Base-by-base conservation (phyloP, 2,888 invertebrate species). In the Mythimna vitellina region DNA sequence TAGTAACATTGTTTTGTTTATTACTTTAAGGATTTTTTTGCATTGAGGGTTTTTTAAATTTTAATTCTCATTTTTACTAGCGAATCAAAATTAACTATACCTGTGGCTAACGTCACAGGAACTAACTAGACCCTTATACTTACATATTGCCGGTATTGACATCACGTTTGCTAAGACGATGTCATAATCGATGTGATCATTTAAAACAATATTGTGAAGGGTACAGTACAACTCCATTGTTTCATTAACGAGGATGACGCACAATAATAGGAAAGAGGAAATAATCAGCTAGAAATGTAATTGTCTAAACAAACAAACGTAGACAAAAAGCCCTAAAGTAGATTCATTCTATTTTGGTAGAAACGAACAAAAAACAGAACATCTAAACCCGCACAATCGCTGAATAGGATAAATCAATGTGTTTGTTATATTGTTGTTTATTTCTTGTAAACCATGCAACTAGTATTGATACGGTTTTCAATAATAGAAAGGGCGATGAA, bases 141-240 rank as follows among this genome's bases (percentile, higher is more conserved):
- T 6, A 17, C 7, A 51, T 49, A 35, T 25, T 32, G 22, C 12
- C 12, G 22, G 7, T 8, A 69, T 25, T 25, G 25, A 49, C n/a
- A n/a, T 70, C 42, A 56, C 14, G 17, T 46, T 54, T 32, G 12
- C 35, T 9, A n/a, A 14, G 10, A 61, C 42, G 32, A 54, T 54
- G 7, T n/a, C 17, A 73, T 72, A 72, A 49, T 62, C 20, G n/a
- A 54, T 73, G 54, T 46, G 25, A 35, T 72, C 74, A 63, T 73
- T 20, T 22, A 1, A 56, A 49, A 73, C 35, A 20, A 56, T 62
- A 62, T 46, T 56, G 22, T 63, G 20, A 14, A 25, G 20, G 3
- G 32, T 42, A 25, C 22, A 17, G n/a, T 73, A 46, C 3, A 25
- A 20, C 5, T 46, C 46, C 20, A 72, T 73, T 72, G 73, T 62